Base-by-base conservation (phyloP, 2,888 invertebrate genomes). In the Drosophila mimetica region DNA sequence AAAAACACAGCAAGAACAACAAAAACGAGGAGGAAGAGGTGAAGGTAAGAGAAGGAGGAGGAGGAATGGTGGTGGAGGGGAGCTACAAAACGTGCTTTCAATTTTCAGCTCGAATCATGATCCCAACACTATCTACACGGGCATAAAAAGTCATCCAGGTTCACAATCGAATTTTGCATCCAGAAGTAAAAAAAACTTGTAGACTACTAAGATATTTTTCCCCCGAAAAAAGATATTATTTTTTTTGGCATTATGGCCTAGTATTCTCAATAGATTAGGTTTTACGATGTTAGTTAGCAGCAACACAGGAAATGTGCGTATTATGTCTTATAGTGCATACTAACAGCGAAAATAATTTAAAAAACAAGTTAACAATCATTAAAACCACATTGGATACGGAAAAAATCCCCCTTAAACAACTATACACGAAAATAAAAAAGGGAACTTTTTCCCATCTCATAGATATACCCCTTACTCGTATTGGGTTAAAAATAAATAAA, bases 321-420 rank as follows among this genome's bases (percentile, higher is more conserved):
- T 81, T 83, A 80, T 79, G 77, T 76, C 78, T 64, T 78, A 81
- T 80, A 81, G 83, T 83, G 80, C 76, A 80, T 83, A 81, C 77
- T 80, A 83, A 79, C 80, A 80, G 76, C 77, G 71, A 72, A 76
- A 77, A 80, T 77, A 83, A 80, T 80, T 83, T 77, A 77, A 72
- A 77, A 75, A n/a, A n/a, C n/a, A n/a, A n/a, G n/a, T n/a, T n/a
- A n/a, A n/a, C n/a, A n/a, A n/a, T n/a, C n/a, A n/a, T n/a, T n/a
- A 36, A 36, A 25, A 2, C 65, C 57, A 67, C 77, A 77, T 79
- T 79, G 79, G 79, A 69, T 71, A 73, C 70, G 55, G 55, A 47
- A 22, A 36, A 34, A 28, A 4, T 9, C 30, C 30, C 30, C 30
- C 8, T 30, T 30, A 11, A 28, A 6, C 13, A 14, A 46, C 5